phyloP scores from a whole-genome alignment of 1,140 invertebrate species.

The Alviniconcha marisindica region DNA sequence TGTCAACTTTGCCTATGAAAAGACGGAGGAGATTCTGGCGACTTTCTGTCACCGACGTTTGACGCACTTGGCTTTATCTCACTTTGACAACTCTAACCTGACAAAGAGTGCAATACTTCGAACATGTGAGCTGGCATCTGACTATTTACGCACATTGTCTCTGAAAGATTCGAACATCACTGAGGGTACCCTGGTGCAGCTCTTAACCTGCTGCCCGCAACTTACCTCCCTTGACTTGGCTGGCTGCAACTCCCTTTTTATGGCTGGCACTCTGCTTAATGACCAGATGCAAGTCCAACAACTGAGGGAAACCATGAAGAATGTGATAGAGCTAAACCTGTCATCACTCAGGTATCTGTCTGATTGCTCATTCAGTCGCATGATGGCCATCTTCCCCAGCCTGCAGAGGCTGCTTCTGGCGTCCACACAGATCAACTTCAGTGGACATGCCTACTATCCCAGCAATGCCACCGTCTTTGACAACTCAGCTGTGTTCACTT shows the following conservation, averaged over 20 bases:
- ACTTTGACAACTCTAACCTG: slow-evolving; percentile 62
- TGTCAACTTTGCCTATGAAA: slow-evolving; percentile 57
- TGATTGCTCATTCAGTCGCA: slow-evolving; percentile 83
- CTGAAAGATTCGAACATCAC: slow-evolving; percentile 68
- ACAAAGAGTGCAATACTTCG: slow-evolving; percentile 57
- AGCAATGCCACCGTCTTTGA: slow-evolving; percentile 75
- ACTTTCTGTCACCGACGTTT: slow-evolving; percentile 49
- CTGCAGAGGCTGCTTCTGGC: slow-evolving; percentile 81
- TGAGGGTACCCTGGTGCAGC: slow-evolving; percentile 62
- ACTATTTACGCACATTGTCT: slow-evolving; percentile 63
- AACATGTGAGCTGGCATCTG: slow-evolving; percentile 60
- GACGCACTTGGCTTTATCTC: slow-evolving; percentile 62
- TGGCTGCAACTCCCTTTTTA: slow-evolving; percentile 83
- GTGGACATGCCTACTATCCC: slow-evolving; percentile 80
- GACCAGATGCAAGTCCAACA: slow-evolving; percentile 78
- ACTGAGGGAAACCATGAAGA: slow-evolving; percentile 77
- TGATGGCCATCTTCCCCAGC: slow-evolving; percentile 80
- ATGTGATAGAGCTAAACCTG: slow-evolving; percentile 80
- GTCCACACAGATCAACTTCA: slow-evolving; percentile 83
- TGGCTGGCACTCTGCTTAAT: slow-evolving; percentile 83
- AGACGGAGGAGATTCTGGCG: slow-evolving; percentile 39
- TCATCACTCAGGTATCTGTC: slow-evolving; percentile 83
- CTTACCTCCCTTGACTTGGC: slow-evolving; percentile 80
- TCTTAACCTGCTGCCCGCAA: slow-evolving; percentile 71
- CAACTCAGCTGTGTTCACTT: slow-evolving; percentile 84